Percentiles rank a stretch among this genome's conserved stretches.
phyloP scores from a whole-genome alignment of 2,888 invertebrate genomes.

The Dasysyrphus albostriatus region DNA sequence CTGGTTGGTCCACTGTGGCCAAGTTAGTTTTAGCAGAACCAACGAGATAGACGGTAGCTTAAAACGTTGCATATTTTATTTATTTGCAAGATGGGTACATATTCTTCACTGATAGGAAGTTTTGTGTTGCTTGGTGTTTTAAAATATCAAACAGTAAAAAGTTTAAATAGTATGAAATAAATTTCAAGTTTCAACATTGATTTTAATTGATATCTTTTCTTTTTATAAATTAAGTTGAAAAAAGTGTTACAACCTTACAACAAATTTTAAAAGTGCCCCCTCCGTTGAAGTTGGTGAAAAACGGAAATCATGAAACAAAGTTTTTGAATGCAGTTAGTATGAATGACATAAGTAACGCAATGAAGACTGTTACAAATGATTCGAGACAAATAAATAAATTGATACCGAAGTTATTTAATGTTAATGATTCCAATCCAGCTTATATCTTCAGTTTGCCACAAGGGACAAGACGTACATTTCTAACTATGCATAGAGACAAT shows the following conservation, averaged over 20 bases:
- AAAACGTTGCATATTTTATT: neutral
- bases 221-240: conserved; percentile 21
- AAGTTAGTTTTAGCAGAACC: conserved; percentile 36
- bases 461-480: conserved; percentile 44
- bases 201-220: neutral
- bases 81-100: conserved; percentile 33
- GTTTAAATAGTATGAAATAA: conserved; percentile 26
- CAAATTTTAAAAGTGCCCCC: neutral
- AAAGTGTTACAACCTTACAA: conserved; percentile 29
- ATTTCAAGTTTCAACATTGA: neutral
- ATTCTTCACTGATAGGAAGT: neutral
- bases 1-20: neutral
- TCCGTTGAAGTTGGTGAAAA: neutral
- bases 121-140: conserved; percentile 26
- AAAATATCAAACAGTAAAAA: conserved; percentile 9
- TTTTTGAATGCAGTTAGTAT: conserved; percentile 62
- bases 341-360: conserved; percentile 80
- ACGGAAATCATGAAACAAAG: neutral
- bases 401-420: conserved; percentile 81
- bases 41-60: conserved; percentile 38
- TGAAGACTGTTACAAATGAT: conserved; percentile 79
- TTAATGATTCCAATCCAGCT: conserved; percentile 78
- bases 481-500: conserved; percentile 80
- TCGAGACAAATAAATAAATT: conserved; percentile 77
- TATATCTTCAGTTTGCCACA: conserved; percentile 80